phyloP scores from a whole-genome alignment of 1,140 invertebrate genomes.

The Steinernema khuongi region DNA sequence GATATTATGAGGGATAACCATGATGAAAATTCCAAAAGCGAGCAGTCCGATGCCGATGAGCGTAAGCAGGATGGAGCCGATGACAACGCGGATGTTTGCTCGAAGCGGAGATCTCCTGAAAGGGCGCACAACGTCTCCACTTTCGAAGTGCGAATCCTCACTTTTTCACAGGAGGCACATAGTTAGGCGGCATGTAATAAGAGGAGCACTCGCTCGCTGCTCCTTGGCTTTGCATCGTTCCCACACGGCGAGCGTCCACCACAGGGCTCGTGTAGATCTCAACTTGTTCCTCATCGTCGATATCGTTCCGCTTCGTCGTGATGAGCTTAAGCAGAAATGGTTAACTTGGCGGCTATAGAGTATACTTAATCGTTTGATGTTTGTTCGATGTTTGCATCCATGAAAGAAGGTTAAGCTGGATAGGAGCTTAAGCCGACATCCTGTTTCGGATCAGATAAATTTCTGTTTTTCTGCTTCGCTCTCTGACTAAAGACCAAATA shows the following conservation, averaged over 20 bases:
- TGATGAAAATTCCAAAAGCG: constrained; percentile 23
- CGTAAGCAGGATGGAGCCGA: constrained; percentile 31
- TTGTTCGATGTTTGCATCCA: too few species aligned
- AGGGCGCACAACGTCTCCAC: not conserved
- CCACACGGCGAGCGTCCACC: not conserved
- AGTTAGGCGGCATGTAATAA: not conserved
- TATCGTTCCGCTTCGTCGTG: not conserved
- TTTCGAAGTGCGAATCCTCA: not conserved
- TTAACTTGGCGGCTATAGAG: not conserved
- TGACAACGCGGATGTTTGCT: constrained; percentile 31
- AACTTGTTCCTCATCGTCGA: constrained; percentile 2
- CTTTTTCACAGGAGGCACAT: not conserved
- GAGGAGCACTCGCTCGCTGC: not conserved
- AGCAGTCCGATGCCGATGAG: constrained; percentile 25
- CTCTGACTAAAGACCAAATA: too few species aligned
- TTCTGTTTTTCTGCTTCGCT: too few species aligned
- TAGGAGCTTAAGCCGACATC: too few species aligned
- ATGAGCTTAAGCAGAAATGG: not conserved
- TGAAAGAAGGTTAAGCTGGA: too few species aligned
- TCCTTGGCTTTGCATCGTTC: not conserved
- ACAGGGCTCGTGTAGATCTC: constrained; percentile 10
- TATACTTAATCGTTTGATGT: too few species aligned
- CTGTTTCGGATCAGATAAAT: too few species aligned
- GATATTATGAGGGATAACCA: not conserved
- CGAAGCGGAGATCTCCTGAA: constrained; percentile 11